Evolutionary conservation across 2,113 vertebrate species (phyloP), one percentile per base, ranked within the genome.

Genomic region (Onychostruthus taczanowskii): DNA sequence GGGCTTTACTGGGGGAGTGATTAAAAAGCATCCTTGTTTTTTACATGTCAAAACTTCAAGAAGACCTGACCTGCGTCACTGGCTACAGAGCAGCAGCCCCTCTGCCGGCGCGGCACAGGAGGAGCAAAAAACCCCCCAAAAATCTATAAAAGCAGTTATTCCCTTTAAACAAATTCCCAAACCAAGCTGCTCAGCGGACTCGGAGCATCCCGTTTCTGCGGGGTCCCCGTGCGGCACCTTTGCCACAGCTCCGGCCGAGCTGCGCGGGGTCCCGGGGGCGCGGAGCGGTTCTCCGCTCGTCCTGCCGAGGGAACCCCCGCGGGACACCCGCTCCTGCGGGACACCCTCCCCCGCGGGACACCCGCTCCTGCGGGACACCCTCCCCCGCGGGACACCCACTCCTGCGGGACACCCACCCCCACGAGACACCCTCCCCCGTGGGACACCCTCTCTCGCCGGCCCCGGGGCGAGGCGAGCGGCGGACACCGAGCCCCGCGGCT

Each of bases 121-220:
- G 27, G 27, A 39, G 19, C 10, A 24, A 41, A 28, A 11, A 56
- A 17, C 6, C 16, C 43, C 43, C 5, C 37, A 37, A 37, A 41
- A 41, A 50, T 1, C 37, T n/a, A 1, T 5, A 7, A 50, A 19
- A 24, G 2, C 59, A 9, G 18, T 5, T 19, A 37, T 2, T 26
- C 17, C 22, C 28, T 21, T 52, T 3, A 33, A 64, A 43, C 43
- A 47, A 31, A 23, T 19, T 5, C 35, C 20, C 59, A 41, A 21
- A 33, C 1, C 31, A 8, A 41, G 21, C 44, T 10, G 0, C 5
- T 26, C 1, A 16, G 14, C 4, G 3, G 7, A 53, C 4, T 1
- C 2, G 20, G 13, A 49, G 4, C 2, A 11, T 10, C 12, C 31
- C 1, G 1, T 26, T 22, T 6, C 28, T 24, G 6, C 9, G 21